phyloP scores from a whole-genome alignment of 2,113 vertebrate species.

The Nanorana parkeri region DNA sequence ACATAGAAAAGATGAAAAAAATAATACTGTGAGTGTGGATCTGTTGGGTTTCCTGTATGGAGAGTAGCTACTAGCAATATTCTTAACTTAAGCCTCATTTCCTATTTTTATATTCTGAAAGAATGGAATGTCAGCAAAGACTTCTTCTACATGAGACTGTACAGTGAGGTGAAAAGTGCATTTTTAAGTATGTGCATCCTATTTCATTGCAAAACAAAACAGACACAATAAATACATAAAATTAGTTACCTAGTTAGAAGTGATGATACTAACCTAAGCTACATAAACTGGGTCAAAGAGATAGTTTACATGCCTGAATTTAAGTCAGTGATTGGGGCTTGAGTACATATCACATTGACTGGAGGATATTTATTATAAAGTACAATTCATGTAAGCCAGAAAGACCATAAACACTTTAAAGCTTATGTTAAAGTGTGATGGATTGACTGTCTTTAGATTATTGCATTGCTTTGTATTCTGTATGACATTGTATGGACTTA shows the following conservation, averaged over 20 bases:
- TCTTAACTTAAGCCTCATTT: not conserved
- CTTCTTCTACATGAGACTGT: not conserved
- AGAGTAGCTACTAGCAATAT: not conserved
- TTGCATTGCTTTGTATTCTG: too few species aligned
- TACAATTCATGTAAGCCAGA: too few species aligned
- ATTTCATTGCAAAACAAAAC: not conserved
- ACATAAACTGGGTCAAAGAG: too few species aligned
- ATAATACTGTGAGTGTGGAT: not conserved
- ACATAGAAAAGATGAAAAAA: not conserved
- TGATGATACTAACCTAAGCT: too few species aligned
- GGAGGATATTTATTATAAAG: too few species aligned
- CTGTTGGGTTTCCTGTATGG: not conserved
- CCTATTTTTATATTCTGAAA: not conserved
- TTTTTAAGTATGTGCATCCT: not conserved
- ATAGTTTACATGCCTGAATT: too few species aligned
- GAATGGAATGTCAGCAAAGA: conserved; percentile 16
- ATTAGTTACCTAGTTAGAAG: not conserved
- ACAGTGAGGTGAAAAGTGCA: conserved; percentile 7
- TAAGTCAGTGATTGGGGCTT: too few species aligned
- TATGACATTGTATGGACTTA: too few species aligned
- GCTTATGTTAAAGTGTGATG: too few species aligned
- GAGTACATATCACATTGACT: too few species aligned
- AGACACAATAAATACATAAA: not conserved
- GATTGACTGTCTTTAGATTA: too few species aligned
- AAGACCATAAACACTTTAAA: too few species aligned